Conservation (phyloP, 2,888 invertebrate species). For the Amiota communis region DNA sequence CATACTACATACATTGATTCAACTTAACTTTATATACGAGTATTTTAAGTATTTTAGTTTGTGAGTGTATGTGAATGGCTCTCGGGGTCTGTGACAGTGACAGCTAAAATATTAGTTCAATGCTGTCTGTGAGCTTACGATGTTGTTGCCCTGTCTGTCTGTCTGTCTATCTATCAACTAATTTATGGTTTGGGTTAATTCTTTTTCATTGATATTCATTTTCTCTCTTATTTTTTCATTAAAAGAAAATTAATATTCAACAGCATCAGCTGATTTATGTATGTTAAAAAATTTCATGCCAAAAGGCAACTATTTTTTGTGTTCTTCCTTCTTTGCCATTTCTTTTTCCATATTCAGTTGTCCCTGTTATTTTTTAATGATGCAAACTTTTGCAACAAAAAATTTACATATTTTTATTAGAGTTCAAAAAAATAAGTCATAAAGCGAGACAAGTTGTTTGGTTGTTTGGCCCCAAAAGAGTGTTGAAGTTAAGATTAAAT, state of each 20-base stretch:
- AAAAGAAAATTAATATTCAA: background rate
- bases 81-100: background rate
- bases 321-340: too few relatives aligned
- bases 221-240: background rate
- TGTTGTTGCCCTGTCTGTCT: too few relatives aligned
- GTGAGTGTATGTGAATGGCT: too few relatives aligned
- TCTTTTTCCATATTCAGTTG: too few relatives aligned
- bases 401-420: constrained; percentile 6
- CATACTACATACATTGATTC: too few relatives aligned
- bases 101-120: constrained; percentile 11
- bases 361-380: background rate
- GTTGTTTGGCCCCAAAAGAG: too few relatives aligned
- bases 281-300: too few relatives aligned
- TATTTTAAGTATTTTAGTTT: too few relatives aligned
- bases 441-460: background rate
- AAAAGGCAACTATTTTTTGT: too few relatives aligned
- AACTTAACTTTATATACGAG: too few relatives aligned
- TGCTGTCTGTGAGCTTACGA: too few relatives aligned
- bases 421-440: background rate
- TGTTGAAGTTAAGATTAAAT: too few relatives aligned
- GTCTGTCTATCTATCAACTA: background rate
- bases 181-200: constrained; percentile 3
- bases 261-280: constrained; percentile 17
- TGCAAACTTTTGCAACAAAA: background rate
- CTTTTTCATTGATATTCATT: background rate